Base-by-base conservation (phyloP, 2,888 invertebrate genomes). In the Crossocerus cetratus region DNA sequence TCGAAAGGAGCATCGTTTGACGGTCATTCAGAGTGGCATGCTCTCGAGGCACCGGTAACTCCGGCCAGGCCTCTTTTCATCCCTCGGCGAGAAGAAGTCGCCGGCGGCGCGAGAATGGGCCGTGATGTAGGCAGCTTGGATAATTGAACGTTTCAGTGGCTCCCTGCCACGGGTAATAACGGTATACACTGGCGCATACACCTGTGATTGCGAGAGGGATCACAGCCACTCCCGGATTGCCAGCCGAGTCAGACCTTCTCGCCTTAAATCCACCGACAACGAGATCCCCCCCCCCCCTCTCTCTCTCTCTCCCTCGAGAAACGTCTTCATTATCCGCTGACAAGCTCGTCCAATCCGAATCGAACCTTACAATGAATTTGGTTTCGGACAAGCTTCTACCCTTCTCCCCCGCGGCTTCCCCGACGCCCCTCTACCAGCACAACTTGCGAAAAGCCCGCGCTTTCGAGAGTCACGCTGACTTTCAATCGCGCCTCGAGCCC, bases 111-210 rank as follows among this genome's bases (percentile, higher is more conserved):
- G 32, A 32, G 32, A 82, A 84, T 81, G 79, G 77, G 69, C 76
- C 82, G 77, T 84, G 86, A 85, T 85, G 84, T 78, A 78, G 84
- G 79, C 82, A 74, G 76, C 82, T 79, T 84, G 77, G 83, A 86
- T 85, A 86, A 86, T 86, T 85, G 86, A 85, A 84, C 85, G 84
- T 86, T 87, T 87, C 86, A 86, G 84, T 85, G 84, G 84, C 81
- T 82, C 60, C 77, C 77, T 81, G 80, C 74, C 82, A 83, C 79
- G 81, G 72, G 79, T 83, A 83, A 80, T 82, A 86, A 84, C 82
- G 81, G 82, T 80, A 85, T 82, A 76, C 64, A 72, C 76, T 76
- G 76, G 69, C 62, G 75, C 68, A 54, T 76, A 79, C 74, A 72
- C 64, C 69, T 77, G 32, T 32, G 81, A 81, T 82, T 76, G 74